Percentiles rank a stretch among this genome's conserved stretches.
Conservation (phyloP, 2,113 vertebrate species). For the Grus americana region DNA sequence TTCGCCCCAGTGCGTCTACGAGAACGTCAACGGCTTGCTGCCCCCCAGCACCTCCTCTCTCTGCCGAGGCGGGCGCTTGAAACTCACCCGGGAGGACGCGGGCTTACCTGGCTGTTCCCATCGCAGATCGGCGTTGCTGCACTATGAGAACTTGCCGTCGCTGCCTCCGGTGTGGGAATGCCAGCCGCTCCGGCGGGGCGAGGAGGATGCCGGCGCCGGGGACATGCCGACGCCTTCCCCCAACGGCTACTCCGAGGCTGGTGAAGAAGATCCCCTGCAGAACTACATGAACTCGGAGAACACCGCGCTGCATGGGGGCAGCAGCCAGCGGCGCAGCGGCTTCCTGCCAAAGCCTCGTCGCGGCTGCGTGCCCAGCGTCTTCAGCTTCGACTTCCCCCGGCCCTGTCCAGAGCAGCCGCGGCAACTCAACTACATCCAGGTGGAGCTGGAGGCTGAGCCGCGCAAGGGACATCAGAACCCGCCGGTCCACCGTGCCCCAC, state of each 20-base stretch:
- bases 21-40: constrained; percentile 87
- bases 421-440: constrained; percentile 99
- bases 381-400: constrained; percentile 93
- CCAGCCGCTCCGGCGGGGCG: constrained; percentile 77
- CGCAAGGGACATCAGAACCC: constrained; percentile 49
- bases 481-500: not conserved
- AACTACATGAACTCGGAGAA: constrained; percentile 80
- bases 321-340: constrained; percentile 25
- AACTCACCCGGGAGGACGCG: constrained; percentile 71
- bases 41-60: constrained; percentile 33
- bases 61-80: constrained; percentile 72
- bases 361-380: constrained; percentile 75
- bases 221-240: constrained; percentile 83
- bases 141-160: constrained; percentile 96
- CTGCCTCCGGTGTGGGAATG: constrained; percentile 95
- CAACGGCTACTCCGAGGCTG: constrained; percentile 87
- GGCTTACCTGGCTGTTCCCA: constrained; percentile 72
- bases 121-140: constrained; percentile 86
- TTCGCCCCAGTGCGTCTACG: constrained; percentile 84
- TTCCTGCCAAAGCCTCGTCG: constrained; percentile 69
- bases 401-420: constrained; percentile 82
- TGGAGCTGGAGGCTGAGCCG: constrained; percentile 88
- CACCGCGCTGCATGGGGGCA: constrained; percentile 54
- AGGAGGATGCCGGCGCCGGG: constrained; percentile 76
- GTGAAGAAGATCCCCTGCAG: constrained; percentile 86